Evolutionary conservation across 2,888 invertebrate genomes (phyloP), one percentile per base, ranked within the genome.

Genomic region (Chironomus riparius): DNA sequence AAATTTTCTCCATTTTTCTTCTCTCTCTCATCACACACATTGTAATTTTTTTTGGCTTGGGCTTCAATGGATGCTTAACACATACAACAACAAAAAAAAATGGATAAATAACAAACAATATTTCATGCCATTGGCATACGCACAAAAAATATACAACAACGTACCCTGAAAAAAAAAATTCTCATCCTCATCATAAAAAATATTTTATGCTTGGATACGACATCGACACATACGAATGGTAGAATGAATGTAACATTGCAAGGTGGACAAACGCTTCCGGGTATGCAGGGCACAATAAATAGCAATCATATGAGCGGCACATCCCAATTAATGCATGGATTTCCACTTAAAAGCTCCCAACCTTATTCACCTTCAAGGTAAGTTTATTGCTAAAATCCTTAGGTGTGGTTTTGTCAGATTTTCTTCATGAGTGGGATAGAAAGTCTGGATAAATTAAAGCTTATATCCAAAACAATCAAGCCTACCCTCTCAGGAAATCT

Each of bases 341-440:
- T 94, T 86, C 94, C 94, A 71, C 88, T 92, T 80, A 89, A 93
- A 78, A 86, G 87, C 79, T 87, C 87, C 80, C 85, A 86, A 83
- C 93, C 94, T 79, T 94, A 94, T 87, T 94, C 94, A 81, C 94
- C 94, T 83, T 94, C 94, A 83, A 91, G 95, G 84, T 84, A 82
- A 77, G 74, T 74, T 38, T 38, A 38, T 38, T 38, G 38, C 10
- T 38, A 10, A 38, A 2, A 2, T 38, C 38, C 38, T 38, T 38
- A 4, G 2, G 0, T 7, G 38, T 10, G 38, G 10, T 38, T 38
- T 38, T 38, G 38, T 38, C 38, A 38, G 38, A 38, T 38, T 10
- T 7, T 38, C 22, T 24, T 24, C 22, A 24, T 24, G n/a, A 24
- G 22, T 2, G 22, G 22, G 22, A 24, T 24, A 24, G 22, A 24